A percentile compares a stretch with the other conserved stretches of the same genome.
Evolutionary conservation across 1,140 invertebrate species (phyloP).

Genomic region (Pectinophora gossypiella): DNA sequence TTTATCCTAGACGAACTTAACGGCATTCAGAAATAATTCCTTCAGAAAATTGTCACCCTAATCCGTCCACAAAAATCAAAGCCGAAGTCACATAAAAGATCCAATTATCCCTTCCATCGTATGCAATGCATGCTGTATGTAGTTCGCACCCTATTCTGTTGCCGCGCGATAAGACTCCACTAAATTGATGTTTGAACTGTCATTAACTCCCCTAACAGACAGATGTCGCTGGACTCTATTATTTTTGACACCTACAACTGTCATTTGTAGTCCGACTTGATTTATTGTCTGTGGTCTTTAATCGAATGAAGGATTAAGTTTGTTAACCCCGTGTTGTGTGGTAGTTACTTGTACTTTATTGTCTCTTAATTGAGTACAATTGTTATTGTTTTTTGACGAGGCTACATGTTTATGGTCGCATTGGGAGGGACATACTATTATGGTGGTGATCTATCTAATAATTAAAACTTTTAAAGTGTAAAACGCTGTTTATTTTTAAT

Average conservation of each 20-base stretch:
- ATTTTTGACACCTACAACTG: constrained; percentile 59
- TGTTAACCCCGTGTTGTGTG: no score
- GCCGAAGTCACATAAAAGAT: not conserved
- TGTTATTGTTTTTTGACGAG: not conserved
- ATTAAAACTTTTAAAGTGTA: no score
- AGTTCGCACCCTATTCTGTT: constrained; percentile 43
- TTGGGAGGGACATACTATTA: not conserved
- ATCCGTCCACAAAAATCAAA: not conserved
- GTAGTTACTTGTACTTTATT: not conserved
- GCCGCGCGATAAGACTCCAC: constrained; percentile 47
- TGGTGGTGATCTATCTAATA: no score
- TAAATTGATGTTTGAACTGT: constrained; percentile 67
- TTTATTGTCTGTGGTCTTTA: constrained; percentile 29
- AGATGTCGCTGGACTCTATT: constrained; percentile 61
- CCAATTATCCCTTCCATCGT: constrained; percentile 23
- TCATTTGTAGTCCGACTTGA: constrained; percentile 44
- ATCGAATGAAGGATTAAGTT: constrained; percentile 27
- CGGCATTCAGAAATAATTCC: no score
- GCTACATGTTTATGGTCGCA: no score
- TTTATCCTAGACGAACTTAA: no score
- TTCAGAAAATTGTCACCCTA: no score
- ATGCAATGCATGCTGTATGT: constrained; percentile 22
- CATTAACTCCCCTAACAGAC: constrained; percentile 59
- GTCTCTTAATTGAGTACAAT: not conserved
- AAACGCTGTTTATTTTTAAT: no score